Evolutionary conservation across 1,140 invertebrate genomes (phyloP), one percentile per base, ranked within the genome.

Genomic region (Sminthurides bifidus): DNA sequence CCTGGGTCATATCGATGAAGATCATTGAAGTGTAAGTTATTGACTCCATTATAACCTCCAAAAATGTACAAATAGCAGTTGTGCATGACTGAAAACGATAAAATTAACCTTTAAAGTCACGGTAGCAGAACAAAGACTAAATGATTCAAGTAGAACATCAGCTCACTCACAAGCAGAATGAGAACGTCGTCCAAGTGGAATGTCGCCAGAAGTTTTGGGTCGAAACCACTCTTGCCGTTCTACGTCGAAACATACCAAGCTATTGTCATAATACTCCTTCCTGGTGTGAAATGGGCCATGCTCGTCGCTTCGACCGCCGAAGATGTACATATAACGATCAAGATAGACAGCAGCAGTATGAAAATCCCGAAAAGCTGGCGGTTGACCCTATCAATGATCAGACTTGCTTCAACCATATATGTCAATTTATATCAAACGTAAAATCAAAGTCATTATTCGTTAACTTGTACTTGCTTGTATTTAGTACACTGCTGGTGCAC

Each of bases 351-450:
- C 81, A 0, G 87, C 82, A 1, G 90, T 82, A 68, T 92, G 88
- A 68, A 94, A 94, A 72, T 94, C 90, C 60, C 89, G 73, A 68
- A 82, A 81, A 17, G 76, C 75, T 24, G 88, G 86, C 57, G 76
- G 70, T 17, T 53, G 58, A n/a, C 77, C 77, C 73, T 77, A 63
- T 60, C 43, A 40, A 26, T 17, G 19, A 3, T 6, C 10, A 51
- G 35, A 8, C 29, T 6, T 6, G 17, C 5, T 43, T 8, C 14
- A 43, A 43, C 21, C 40, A 10, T 19, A 14, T 6, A n/a, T 43
- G 21, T 48, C 5, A 48, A 23, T 26, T 23, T 4, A 5, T 8
- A 23, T 48, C 6, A 8, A 48, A 48, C 19, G 29, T 29, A 48
- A 45, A 2, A 53, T 27, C 19, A n/a, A n/a, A n/a, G n/a, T n/a